These are phyloP conservation scores for Thereva nobilitata DNA, from an alignment of 2,888 invertebrate species.

Conservation along the genomic window DNA sequence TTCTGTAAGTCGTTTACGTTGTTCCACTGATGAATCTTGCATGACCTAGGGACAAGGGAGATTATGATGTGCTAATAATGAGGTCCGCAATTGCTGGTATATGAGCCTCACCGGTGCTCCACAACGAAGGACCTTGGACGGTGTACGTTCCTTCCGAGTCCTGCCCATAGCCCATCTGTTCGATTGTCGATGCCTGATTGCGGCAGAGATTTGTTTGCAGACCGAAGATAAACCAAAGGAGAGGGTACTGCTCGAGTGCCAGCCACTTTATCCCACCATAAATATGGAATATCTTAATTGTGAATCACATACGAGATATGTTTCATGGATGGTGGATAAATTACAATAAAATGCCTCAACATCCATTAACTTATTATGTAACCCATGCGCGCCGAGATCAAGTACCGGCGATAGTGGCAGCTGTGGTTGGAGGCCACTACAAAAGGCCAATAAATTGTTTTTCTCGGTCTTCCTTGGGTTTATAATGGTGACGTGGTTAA, in stretches of 20 bases:
- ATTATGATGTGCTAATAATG: slow-evolving; percentile 33
- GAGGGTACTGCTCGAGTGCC: slow-evolving; percentile 1
- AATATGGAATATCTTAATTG: slow-evolving; percentile 37
- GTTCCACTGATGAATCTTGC: no score
- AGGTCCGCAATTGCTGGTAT: slow-evolving; percentile 10
- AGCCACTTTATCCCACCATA: slow-evolving; percentile 22
- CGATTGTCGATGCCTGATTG: slow-evolving; percentile 18
- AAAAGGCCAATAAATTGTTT: slow-evolving; percentile 36
- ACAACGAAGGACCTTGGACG: background rate
- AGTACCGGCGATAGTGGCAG: slow-evolving; percentile 36
- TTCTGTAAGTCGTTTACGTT: no score
- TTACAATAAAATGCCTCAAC: slow-evolving; percentile 35
- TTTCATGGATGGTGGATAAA: slow-evolving; percentile 23
- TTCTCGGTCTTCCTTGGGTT: slow-evolving; percentile 12
- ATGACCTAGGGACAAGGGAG: slow-evolving; percentile 11
- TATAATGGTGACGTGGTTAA: slow-evolving; percentile 31
- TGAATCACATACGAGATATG: slow-evolving; percentile 33
- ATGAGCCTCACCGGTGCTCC: background rate
- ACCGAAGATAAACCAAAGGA: slow-evolving; percentile 10
- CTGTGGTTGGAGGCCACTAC: slow-evolving; percentile 36
- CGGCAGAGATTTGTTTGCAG: slow-evolving; percentile 29
- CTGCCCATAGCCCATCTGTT: slow-evolving; percentile 11
- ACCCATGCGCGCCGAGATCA: slow-evolving; percentile 31
- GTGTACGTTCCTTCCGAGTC: slow-evolving; percentile 1
- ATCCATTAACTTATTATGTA: slow-evolving; percentile 36